Evolutionary conservation across 2,888 invertebrate genomes (phyloP), one percentile per base, ranked within the genome.

Genomic region (Folsomia candida): DNA sequence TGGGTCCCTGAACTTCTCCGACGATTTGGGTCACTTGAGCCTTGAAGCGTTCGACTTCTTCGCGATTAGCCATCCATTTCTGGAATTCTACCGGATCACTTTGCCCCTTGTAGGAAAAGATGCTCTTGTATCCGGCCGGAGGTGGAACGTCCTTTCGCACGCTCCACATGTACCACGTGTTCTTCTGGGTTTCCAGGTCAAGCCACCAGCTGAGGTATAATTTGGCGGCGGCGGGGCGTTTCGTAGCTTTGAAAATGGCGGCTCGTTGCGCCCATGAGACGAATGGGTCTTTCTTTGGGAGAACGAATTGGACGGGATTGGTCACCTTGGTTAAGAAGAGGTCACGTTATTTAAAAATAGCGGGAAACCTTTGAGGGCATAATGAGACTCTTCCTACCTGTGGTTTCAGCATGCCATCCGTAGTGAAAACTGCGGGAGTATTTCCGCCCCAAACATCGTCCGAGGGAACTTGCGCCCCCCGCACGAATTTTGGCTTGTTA

Each of bases 171-270:
- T n/a, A n/a, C n/a, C n/a, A n/a, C n/a, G n/a, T n/a, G n/a, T n/a
- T n/a, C n/a, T n/a, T n/a, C n/a, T n/a, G n/a, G n/a, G n/a, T n/a
- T n/a, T n/a, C n/a, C n/a, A n/a, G n/a, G n/a, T n/a, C n/a, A n/a
- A n/a, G n/a, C n/a, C n/a, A n/a, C n/a, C 73, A 73, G 25, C 68
- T 73, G 37, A 73, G n/a, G 54, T 70, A 73, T 25, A 73, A 60
- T 51, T 73, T 73, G n/a, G 73, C 70, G 22, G 66, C 29, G 9
- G 37, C 59, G 1, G 65, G 70, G 1, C 37, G 51, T 51, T 60
- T 68, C 9, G 73, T 58, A 18, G 54, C 25, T 26, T 68, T 73
- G 24, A 73, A 68, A 47, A 73, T 73, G 60, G 70, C 73, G 2
- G 68, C 70, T 2, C n/a, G 37, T 61, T 70, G 70, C 3, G 73